Base-by-base conservation (phyloP, 2,797 vertebrate genomes). In the Astyanax mexicanus region DNA sequence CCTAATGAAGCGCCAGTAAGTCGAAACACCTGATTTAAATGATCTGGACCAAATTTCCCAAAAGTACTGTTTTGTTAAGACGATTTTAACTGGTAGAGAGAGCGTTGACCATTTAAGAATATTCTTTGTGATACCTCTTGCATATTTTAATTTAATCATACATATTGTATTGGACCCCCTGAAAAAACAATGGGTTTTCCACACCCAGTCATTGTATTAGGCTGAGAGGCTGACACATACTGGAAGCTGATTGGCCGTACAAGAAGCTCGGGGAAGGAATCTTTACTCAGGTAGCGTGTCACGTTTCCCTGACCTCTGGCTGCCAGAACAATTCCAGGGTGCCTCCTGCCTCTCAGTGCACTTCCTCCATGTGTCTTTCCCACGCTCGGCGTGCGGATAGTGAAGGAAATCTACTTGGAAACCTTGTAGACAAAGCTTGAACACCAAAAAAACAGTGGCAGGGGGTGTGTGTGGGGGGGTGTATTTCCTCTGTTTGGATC, bases 301-400 rank as follows among this genome's bases (percentile, higher is more conserved):
- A 88, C 88, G 67, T 84, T 93, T 93, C 89, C 85, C 81, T 92
- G 92, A 94, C 92, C 92, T 92, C 86, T 89, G 81, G 87, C 75
- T 13, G 84, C 82, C 84, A 92, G 92, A 95, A 94, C 94, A 95
- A 95, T 94, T 91, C 91, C 90, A 93, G 89, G 89, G 89, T 86
- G 88, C 88, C 92, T 93, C 88, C 90, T 90, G 89, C 80, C 85
- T 88, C 86, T 82, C 87, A 83, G 83, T 91, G 90, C 91, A 90
- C 87, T 94, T 95, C 94, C 94, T 93, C 85, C 86, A 84, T 84
- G 88, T 89, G 89, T 93, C 91, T 93, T 95, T 95, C 94, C 93
- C 94, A 95, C 93, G 92, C 89, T 90, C 85, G 79, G 86, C 84
- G 85, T 83, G 83, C 85, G 87, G 92, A 94, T 90, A 92, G 87